Evolutionary conservation across 35 echinoderm and acorn worm genomes (phyloP), one percentile per base, ranked within the genome.

Genomic region (Anneissia japonica): DNA sequence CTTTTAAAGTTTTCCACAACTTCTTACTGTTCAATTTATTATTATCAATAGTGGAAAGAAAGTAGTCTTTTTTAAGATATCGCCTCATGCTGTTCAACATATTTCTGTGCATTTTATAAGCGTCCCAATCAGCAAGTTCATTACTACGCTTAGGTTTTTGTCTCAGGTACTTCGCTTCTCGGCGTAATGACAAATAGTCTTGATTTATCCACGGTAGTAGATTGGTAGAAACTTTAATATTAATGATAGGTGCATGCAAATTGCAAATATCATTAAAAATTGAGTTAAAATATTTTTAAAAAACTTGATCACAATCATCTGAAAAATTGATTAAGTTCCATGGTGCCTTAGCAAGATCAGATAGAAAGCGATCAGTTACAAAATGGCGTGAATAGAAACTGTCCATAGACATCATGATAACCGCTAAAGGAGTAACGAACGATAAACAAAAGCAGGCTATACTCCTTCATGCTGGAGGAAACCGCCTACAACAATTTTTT

Each of bases 1-100:
- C 45, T 81, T 81, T 81, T 0, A 81, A 39, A 37, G 79, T 81
- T 35, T 35, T 40, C 79, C 79, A 81, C 3, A 81, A 34, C 30
- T 34, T 37, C 45, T 81, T 81, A 6, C 36, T 81, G 45, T 81
- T 36, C 35, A 35, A 35, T 34, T 81, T 81, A 81, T 81, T 81
- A 29, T 81, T 39, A 81, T 0, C 38, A 81, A 34, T 9, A 81
- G 45, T 81, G 38, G 38, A 39, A 29, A 28, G 23, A 39, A 36
- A 36, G 30, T 81, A 37, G 19, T 81, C 36, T 81, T 39, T 34
- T 36, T 36, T 81, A 0, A 81, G 79, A 35, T 81, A 39, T 17
- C 38, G 21, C 38, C 36, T 39, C 79, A 81, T 35, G 45, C 45
- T 37, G 35, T 81, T 81, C 79, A 81, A 29, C 45, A 19, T 81